Percentiles rank a stretch among this genome's conserved stretches.
Conservation (phyloP, 2,113 vertebrate genomes). For the Brachypodius melanocephalos region DNA sequence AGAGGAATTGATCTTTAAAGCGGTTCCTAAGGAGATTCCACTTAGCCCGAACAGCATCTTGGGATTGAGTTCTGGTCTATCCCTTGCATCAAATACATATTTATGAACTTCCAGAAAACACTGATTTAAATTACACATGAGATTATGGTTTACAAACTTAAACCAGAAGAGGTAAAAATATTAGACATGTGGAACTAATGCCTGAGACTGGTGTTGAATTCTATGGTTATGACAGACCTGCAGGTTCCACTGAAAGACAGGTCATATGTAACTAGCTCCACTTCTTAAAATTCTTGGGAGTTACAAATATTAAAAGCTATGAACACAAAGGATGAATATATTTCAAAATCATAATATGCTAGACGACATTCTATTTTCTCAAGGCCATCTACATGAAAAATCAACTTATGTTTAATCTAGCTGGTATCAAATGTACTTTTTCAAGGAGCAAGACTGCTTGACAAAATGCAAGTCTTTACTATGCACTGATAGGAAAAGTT, state of each 20-base stretch:
- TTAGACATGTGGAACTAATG: not conserved
- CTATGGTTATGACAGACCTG: not conserved
- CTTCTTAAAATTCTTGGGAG: not conserved
- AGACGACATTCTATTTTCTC: not conserved
- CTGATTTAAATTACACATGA: constrained; percentile 55
- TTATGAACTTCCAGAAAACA: constrained; percentile 55
- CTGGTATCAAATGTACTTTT: not conserved
- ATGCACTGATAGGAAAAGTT: not conserved
- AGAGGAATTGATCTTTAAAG: constrained; percentile 73
- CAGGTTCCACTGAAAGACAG: not conserved
- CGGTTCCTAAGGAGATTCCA: constrained; percentile 68
- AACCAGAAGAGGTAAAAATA: constrained; percentile 17
- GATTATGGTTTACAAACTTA: constrained; percentile 4
- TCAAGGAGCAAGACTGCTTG: not conserved
- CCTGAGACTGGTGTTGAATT: not conserved
- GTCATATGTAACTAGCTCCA: not conserved
- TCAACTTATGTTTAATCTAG: not conserved
- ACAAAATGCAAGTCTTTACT: not conserved
- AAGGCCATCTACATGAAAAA: not conserved
- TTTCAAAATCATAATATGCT: not conserved
- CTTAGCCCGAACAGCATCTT: constrained; percentile 69
- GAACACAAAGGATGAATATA: not conserved
- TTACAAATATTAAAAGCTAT: not conserved
- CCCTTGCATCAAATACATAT: constrained; percentile 52
- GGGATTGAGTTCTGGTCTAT: constrained; percentile 59